phyloP scores from a whole-genome alignment of 2,797 vertebrate species.

The Phoxinus dragarum region DNA sequence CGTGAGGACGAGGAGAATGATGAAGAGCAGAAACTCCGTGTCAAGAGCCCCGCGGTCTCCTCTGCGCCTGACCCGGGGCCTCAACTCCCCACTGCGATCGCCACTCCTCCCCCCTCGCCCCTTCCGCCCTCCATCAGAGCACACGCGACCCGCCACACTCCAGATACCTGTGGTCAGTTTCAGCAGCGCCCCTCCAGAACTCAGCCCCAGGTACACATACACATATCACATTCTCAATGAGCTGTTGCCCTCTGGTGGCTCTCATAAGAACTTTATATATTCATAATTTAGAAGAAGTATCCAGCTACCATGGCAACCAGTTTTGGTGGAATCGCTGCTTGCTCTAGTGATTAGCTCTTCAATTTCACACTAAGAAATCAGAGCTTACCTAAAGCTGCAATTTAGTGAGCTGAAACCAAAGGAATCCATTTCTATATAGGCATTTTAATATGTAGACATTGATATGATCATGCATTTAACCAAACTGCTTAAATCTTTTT shows the following conservation, averaged over 20 bases:
- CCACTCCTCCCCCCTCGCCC: conserved; percentile 77
- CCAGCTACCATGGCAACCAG: conserved; percentile 76
- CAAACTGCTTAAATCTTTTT: background rate
- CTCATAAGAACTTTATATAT: conserved; percentile 42
- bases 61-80: conserved; percentile 74
- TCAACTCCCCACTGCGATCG: conserved; percentile 80
- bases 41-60: conserved; percentile 75
- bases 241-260: conserved; percentile 48
- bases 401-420: conserved; percentile 16
- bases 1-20: conserved; percentile 83
- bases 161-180: conserved; percentile 84
- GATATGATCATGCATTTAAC: background rate
- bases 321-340: conserved; percentile 50
- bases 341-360: conserved; percentile 37
- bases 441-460: background rate
- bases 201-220: conserved; percentile 80
- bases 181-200: conserved; percentile 74
- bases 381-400: conserved; percentile 29
- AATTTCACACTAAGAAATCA: conserved; percentile 49
- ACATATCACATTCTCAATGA: background rate
- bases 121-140: conserved; percentile 75
- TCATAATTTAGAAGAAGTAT: conserved; percentile 61
- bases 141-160: conserved; percentile 75
- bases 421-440: conserved; percentile 1
- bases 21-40: conserved; percentile 75